phyloP scores from a whole-genome alignment of 1,140 invertebrate species.

The Formica exsecta region DNA sequence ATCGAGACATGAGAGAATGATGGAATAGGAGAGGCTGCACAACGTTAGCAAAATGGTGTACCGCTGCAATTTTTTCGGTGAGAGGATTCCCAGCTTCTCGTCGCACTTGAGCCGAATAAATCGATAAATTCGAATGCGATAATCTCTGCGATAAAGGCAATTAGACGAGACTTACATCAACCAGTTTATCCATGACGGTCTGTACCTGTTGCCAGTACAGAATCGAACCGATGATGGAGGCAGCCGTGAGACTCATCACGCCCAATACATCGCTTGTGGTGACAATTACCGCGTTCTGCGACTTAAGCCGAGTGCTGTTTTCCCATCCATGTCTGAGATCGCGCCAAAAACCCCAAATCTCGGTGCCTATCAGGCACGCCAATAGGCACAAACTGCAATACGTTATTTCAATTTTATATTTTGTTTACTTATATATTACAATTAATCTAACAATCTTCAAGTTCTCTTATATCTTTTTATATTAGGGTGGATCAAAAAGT shows the following conservation, averaged over 20 bases:
- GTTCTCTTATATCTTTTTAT: too few relatives aligned
- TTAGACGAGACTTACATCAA: conserved; percentile 74
- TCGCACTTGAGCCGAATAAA: conserved; percentile 74
- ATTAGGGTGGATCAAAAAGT: too few relatives aligned
- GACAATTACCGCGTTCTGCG: conserved; percentile 80
- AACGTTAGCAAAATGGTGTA: conserved; percentile 72
- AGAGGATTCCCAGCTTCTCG: conserved; percentile 72
- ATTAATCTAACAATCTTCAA: neutral
- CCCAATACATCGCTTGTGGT: conserved; percentile 82
- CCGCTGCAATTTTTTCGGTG: conserved; percentile 74
- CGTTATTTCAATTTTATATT: neutral
- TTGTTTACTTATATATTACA: conserved; percentile 15
- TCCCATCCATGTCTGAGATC: conserved; percentile 84
- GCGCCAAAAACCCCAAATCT: conserved; percentile 82
- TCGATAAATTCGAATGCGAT: neutral
- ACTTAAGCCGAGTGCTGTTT: conserved; percentile 83
- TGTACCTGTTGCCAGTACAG: conserved; percentile 80
- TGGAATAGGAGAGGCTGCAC: conserved; percentile 70
- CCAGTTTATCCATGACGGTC: conserved; percentile 76
- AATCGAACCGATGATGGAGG: conserved; percentile 77
- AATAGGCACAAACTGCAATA: conserved; percentile 71
- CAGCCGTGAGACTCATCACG: conserved; percentile 74
- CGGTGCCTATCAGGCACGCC: conserved; percentile 66
- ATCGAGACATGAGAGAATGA: conserved; percentile 77
- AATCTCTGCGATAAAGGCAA: neutral